These are phyloP conservation scores for Sebastes ruberrimus DNA, from an alignment of 2,797 vertebrate genomes.

Conservation along the genomic window DNA sequence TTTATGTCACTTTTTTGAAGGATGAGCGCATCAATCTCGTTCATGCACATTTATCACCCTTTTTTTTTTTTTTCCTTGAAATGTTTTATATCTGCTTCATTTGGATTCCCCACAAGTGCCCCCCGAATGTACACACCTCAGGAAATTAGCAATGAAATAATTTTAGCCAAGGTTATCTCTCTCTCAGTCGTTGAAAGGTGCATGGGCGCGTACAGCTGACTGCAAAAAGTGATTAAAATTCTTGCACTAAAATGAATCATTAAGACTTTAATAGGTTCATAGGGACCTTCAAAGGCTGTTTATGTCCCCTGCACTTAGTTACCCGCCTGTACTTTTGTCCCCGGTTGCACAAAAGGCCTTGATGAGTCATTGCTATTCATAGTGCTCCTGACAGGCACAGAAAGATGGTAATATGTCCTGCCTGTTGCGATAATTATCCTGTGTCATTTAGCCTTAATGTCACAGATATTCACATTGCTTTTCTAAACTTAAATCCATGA, in stretches of 20 bases:
- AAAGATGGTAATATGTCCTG: slow-evolving; percentile 46
- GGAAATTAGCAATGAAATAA: slow-evolving; percentile 30
- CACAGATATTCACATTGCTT: slow-evolving; percentile 15
- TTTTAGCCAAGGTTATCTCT: slow-evolving; percentile 60
- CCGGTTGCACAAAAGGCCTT: slow-evolving; percentile 50
- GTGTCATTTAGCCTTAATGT: slow-evolving; percentile 35
- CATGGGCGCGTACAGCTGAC: slow-evolving; percentile 16
- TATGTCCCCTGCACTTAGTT: slow-evolving; percentile 59
- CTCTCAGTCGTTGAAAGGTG: slow-evolving; percentile 18
- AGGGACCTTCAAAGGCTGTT: slow-evolving; percentile 66
- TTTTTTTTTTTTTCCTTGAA: not conserved
- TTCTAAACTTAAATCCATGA: slow-evolving; percentile 1
- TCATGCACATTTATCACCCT: slow-evolving; percentile 2
- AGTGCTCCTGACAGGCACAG: slow-evolving; percentile 51
- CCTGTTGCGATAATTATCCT: slow-evolving; percentile 57
- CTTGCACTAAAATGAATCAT: slow-evolving; percentile 56
- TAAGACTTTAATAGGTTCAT: slow-evolving; percentile 58
- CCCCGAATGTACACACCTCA: slow-evolving; percentile 1
- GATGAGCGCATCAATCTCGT: not conserved
- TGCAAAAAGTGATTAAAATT: slow-evolving; percentile 54
- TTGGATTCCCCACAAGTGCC: slow-evolving; percentile 3
- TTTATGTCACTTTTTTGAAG: slow-evolving; percentile 23
- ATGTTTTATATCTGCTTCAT: slow-evolving; percentile 14
- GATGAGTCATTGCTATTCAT: slow-evolving; percentile 71
- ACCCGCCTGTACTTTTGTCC: slow-evolving; percentile 57